phyloP scores from a whole-genome alignment of 2,888 invertebrate species.

The Campopleginae sp. region DNA sequence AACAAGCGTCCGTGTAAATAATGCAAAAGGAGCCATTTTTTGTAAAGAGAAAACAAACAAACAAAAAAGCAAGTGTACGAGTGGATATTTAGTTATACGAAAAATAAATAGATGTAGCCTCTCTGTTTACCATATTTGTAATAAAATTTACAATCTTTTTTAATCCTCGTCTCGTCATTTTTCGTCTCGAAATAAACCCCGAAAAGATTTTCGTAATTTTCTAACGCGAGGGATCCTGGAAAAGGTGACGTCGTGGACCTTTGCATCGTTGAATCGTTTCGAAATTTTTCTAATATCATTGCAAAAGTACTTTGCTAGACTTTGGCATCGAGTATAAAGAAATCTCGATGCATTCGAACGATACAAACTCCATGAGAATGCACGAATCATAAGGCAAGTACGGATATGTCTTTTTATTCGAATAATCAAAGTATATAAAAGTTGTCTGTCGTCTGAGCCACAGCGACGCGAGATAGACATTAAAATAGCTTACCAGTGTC shows the following conservation, averaged over 20 bases:
- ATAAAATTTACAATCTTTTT: slow-evolving; percentile 76
- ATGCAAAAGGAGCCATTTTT: slow-evolving; percentile 71
- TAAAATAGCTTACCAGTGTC: slow-evolving; percentile 2
- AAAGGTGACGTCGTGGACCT: not conserved
- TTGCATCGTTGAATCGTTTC: not conserved
- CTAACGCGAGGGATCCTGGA: not conserved
- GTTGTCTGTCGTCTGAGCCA: not conserved
- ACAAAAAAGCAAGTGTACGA: slow-evolving; percentile 67
- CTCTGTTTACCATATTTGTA: slow-evolving; percentile 81
- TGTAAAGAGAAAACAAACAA: slow-evolving; percentile 73
- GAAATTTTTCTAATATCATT: not conserved
- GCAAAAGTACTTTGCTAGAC: too few species aligned
- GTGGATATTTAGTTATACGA: slow-evolving; percentile 63
- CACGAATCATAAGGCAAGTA: not conserved
- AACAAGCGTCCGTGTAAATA: slow-evolving; percentile 77
- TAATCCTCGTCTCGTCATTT: slow-evolving; percentile 27
- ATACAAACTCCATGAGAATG: not conserved
- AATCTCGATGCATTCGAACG: not conserved
- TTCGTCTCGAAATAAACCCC: not conserved
- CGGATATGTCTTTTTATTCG: not conserved
- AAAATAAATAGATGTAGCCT: slow-evolving; percentile 65
- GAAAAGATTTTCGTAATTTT: not conserved
- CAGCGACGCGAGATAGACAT: not conserved
- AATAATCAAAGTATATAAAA: not conserved
- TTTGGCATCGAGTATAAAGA: too few species aligned